Conservation (phyloP, 2,888 invertebrate genomes). For the Lucinisca nassula region DNA sequence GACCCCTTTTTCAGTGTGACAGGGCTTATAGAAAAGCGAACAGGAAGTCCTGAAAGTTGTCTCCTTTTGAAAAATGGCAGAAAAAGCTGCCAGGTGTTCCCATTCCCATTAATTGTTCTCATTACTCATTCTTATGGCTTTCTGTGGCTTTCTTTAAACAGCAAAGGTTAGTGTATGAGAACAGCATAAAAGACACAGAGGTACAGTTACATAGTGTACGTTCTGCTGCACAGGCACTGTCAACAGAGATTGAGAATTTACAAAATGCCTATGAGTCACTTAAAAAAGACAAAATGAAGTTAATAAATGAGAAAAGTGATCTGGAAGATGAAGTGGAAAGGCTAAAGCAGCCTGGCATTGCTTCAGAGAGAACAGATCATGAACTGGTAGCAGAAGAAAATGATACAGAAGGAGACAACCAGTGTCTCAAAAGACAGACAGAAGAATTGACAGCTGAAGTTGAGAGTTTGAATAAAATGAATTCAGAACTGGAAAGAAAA, state of each 20-base stretch:
- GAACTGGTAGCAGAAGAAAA: neutral
- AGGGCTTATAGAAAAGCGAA: too few species aligned
- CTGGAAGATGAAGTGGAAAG: conserved; percentile 29
- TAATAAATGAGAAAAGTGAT: conserved; percentile 31
- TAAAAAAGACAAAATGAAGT: conserved; percentile 49
- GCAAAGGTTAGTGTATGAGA: conserved; percentile 43
- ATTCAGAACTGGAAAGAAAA: neutral
- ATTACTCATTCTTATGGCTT: too few species aligned
- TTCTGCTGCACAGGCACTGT: conserved; percentile 14
- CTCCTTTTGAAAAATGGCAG: too few species aligned
- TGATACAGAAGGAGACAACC: neutral
- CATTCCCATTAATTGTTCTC: too few species aligned
- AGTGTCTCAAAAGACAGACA: neutral
- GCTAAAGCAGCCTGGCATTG: neutral
- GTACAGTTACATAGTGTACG: conserved; percentile 33
- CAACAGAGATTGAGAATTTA: conserved; percentile 30
- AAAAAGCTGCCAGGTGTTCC: too few species aligned
- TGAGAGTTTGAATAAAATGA: conserved; percentile 8
- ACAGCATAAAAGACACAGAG: conserved; percentile 42
- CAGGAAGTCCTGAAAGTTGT: too few species aligned
- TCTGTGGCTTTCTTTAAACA: conserved; percentile 11
- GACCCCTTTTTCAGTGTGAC: too few species aligned
- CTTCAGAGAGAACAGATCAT: neutral
- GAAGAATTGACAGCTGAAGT: neutral
- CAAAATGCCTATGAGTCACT: conserved; percentile 30